Conservation (phyloP, 2,113 vertebrate species). For the Brachyhypopomus occidentalis region DNA sequence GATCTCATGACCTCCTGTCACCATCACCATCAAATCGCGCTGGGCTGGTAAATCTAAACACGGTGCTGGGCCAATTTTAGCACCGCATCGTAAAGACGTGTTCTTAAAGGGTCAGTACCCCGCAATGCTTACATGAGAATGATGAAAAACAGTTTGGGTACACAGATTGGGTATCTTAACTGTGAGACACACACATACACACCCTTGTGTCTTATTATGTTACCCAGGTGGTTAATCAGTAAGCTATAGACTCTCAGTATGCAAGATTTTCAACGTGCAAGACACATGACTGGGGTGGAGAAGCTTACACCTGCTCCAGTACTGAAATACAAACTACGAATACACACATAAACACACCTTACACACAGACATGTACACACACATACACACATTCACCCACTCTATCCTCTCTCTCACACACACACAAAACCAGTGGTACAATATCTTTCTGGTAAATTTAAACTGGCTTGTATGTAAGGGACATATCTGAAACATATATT, state of each 20-base stretch:
- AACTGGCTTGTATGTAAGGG: not conserved
- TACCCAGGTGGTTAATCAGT: slow-evolving; percentile 34
- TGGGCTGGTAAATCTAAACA: slow-evolving; percentile 50
- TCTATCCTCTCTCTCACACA: too few relatives aligned
- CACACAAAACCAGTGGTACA: not conserved
- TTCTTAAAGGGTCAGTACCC: slow-evolving; percentile 25
- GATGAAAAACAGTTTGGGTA: not conserved
- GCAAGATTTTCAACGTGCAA: not conserved
- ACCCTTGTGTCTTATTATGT: not conserved
- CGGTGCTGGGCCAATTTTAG: slow-evolving; percentile 42
- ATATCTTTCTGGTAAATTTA: too few relatives aligned
- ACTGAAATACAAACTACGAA: not conserved
- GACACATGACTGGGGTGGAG: not conserved
- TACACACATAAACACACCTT: not conserved
- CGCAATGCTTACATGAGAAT: slow-evolving; percentile 16
- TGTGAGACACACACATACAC: not conserved
- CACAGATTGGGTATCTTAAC: too few relatives aligned
- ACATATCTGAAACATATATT: too few relatives aligned
- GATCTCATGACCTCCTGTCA: slow-evolving; percentile 38
- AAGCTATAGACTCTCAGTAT: not conserved
- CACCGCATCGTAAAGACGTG: slow-evolving; percentile 47
- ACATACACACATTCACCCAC: not conserved
- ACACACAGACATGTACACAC: not conserved
- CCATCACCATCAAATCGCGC: slow-evolving; percentile 20
- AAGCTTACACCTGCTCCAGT: not conserved